Percentiles rank a stretch among this genome's conserved stretches.
These are phyloP conservation scores for Strix aluco DNA, from an alignment of 2,113 vertebrate genomes.

Conservation along the genomic window DNA sequence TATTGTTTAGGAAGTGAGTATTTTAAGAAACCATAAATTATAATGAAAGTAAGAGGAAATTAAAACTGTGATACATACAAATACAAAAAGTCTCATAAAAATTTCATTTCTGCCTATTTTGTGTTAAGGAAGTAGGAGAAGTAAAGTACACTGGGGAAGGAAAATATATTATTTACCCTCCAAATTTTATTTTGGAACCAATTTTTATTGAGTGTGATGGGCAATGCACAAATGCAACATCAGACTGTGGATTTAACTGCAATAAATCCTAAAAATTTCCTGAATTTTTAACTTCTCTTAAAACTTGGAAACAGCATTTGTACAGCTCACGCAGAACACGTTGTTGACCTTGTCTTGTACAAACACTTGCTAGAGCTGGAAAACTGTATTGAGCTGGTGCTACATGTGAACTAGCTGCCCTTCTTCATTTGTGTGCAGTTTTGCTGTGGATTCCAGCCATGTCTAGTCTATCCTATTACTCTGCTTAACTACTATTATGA, in stretches of 20 bases:
- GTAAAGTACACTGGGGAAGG: constrained; percentile 1
- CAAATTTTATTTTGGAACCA: constrained; percentile 33
- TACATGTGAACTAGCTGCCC: background rate
- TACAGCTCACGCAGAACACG: background rate
- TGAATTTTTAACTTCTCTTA: constrained; percentile 32
- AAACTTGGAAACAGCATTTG: background rate
- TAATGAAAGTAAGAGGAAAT: background rate
- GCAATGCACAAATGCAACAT: constrained; percentile 1
- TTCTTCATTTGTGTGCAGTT: background rate
- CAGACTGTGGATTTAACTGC: background rate
- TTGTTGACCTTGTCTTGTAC: constrained; percentile 47
- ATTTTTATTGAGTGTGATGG: constrained; percentile 40
- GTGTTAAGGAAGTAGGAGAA: constrained; percentile 1
- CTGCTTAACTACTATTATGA: constrained; percentile 1
- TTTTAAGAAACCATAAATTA: background rate
- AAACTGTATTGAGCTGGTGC: background rate
- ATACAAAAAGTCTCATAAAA: background rate
- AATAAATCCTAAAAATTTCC: constrained; percentile 11
- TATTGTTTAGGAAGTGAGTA: background rate
- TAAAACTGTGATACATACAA: background rate
- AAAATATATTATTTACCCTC: constrained; percentile 31
- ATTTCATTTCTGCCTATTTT: background rate
- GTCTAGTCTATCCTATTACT: background rate
- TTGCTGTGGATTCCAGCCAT: background rate
- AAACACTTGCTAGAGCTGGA: constrained; percentile 32